phyloP scores from a whole-genome alignment of 2,797 vertebrate species.

The Hemibagrus guttatus region DNA sequence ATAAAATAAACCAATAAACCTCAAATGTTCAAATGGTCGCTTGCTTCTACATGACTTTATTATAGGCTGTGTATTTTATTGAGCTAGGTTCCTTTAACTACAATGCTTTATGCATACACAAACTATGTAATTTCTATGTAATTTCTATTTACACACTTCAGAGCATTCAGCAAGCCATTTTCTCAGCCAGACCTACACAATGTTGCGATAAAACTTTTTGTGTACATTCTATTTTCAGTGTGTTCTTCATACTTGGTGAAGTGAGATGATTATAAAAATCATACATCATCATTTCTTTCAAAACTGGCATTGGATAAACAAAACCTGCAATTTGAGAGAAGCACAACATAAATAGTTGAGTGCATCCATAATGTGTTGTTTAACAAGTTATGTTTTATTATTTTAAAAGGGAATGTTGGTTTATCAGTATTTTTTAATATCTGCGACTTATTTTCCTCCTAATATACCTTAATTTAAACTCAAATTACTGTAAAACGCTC shows the following conservation, averaged over 20 bases:
- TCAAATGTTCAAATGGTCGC: background rate
- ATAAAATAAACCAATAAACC: constrained; percentile 6
- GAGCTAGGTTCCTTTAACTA: background rate
- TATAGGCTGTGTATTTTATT: background rate
- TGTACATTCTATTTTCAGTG: background rate
- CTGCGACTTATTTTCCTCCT: background rate
- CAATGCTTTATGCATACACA: constrained; percentile 2
- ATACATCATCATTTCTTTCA: background rate
- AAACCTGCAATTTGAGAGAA: background rate
- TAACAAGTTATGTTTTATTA: background rate
- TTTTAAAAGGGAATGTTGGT: background rate
- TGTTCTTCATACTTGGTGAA: background rate
- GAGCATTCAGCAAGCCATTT: background rate
- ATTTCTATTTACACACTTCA: background rate
- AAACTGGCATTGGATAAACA: background rate
- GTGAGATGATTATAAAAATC: background rate
- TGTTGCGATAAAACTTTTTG: background rate
- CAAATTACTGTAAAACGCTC: background rate
- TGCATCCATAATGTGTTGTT: background rate
- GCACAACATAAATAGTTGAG: background rate
- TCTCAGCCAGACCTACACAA: background rate
- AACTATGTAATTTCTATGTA: constrained; percentile 21
- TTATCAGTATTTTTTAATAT: background rate
- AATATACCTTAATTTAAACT: background rate
- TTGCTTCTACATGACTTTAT: background rate